Evolutionary conservation across 2,797 vertebrate genomes (phyloP).

Genomic region (Eptatretus atami): DNA sequence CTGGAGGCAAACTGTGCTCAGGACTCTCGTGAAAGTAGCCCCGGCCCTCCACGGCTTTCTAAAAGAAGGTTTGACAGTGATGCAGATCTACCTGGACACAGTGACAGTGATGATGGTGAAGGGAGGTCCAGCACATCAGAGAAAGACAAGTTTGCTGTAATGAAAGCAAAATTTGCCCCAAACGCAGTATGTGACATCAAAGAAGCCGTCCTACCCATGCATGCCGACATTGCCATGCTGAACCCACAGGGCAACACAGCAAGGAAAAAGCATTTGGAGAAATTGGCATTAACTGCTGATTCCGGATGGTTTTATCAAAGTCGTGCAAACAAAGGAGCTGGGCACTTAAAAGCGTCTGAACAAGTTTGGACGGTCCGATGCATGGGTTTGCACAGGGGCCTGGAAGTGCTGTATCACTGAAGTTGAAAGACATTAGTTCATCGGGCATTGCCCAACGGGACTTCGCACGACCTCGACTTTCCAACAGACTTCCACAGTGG

Average conservation of each 20-base stretch:
- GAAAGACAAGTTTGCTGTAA: no score
- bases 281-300: neutral
- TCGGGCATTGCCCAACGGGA: slow-evolving; percentile 1
- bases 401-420: neutral
- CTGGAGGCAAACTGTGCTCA: neutral
- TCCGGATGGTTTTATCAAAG: slow-evolving; percentile 4
- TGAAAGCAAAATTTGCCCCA: no score
- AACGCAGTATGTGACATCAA: no score
- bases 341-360: neutral
- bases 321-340: slow-evolving; percentile 3
- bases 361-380: slow-evolving; percentile 1
- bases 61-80: neutral
- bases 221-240: no score
- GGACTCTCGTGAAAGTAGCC: neutral
- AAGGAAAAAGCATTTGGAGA: no score
- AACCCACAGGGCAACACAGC: no score
- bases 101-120: no score
- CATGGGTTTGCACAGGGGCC: neutral
- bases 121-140: no score
- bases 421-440: neutral
- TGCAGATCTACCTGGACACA: no score
- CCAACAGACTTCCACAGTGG: neutral
- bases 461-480: neutral
- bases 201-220: no score
- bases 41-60: slow-evolving; percentile 2